Evolutionary conservation across 2,113 vertebrate species (phyloP).

Genomic region (Grammomys dolichurus): DNA sequence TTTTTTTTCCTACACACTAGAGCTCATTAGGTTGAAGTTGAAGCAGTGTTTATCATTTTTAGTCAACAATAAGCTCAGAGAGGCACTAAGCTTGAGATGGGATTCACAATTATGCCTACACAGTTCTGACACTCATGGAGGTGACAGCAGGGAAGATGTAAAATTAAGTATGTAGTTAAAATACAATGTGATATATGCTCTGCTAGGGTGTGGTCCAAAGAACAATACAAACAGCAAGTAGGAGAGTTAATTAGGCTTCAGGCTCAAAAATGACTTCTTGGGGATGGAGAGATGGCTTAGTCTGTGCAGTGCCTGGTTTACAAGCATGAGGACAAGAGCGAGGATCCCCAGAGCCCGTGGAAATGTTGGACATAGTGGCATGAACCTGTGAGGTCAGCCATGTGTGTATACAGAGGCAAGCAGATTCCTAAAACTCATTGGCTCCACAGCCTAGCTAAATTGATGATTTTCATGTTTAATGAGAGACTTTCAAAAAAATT

Average conservation of each 20-base stretch:
- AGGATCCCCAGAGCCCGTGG: neutral
- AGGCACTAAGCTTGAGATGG: neutral
- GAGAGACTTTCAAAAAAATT: neutral
- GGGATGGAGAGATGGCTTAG: neutral
- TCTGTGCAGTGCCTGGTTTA: neutral
- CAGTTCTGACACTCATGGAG: neutral
- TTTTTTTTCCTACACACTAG: neutral
- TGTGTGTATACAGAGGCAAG: neutral
- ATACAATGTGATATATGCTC: neutral
- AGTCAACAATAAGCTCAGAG: neutral
- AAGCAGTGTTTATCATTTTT: conserved; percentile 22
- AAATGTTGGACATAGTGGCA: no score
- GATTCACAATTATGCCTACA: neutral
- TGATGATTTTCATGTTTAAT: neutral
- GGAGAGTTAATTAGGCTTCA: rapidly evolving
- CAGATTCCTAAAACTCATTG: neutral
- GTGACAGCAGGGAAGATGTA: neutral
- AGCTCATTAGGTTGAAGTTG: conserved; percentile 17
- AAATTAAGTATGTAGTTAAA: neutral
- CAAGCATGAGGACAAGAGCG: neutral
- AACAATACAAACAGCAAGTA: neutral
- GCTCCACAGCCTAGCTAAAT: neutral
- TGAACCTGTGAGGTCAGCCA: neutral
- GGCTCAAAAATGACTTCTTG: neutral
- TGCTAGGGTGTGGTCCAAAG: neutral